Conservation (phyloP, 2,888 invertebrate species). For the Terebella lapidaria region DNA sequence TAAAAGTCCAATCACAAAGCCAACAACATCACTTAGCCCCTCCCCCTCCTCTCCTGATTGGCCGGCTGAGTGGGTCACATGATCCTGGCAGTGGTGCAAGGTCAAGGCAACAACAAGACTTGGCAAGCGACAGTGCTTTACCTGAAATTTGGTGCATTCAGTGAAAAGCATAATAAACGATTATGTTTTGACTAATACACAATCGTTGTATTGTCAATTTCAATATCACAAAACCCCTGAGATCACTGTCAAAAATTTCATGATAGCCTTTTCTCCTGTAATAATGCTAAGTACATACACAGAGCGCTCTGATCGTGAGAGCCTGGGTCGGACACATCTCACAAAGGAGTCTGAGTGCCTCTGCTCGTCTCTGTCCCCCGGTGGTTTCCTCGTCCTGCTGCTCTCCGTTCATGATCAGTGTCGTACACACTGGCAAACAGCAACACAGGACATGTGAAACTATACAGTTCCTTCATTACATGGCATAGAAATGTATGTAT, state of each 20-base stretch:
- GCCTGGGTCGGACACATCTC: conserved; percentile 85
- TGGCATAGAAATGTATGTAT: too few species aligned
- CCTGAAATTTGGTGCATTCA: conserved; percentile 50
- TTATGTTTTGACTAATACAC: too few species aligned
- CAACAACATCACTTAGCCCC: conserved; percentile 61
- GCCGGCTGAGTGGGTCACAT: conserved; percentile 41
- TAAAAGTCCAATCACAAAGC: conserved; percentile 81
- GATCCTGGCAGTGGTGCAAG: conserved; percentile 49
- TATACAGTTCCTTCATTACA: too few species aligned
- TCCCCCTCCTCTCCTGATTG: conserved; percentile 52
- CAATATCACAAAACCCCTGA: too few species aligned
- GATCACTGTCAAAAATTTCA: too few species aligned
- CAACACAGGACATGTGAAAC: too few species aligned
- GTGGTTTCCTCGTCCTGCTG: conserved; percentile 80
- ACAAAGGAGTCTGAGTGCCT: conserved; percentile 75
- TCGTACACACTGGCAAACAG: conserved; percentile 66
- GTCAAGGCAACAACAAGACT: conserved; percentile 80
- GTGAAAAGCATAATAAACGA: too few species aligned
- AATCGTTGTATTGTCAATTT: too few species aligned
- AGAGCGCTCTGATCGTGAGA: conserved; percentile 76
- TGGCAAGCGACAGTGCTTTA: conserved; percentile 83
- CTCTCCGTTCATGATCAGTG: conserved; percentile 81
- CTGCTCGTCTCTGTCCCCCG: conserved; percentile 69
- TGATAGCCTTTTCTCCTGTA: too few species aligned
- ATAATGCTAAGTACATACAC: conserved; percentile 64